phyloP scores from a whole-genome alignment of 2,888 invertebrate species.

The Cenopis cana region DNA sequence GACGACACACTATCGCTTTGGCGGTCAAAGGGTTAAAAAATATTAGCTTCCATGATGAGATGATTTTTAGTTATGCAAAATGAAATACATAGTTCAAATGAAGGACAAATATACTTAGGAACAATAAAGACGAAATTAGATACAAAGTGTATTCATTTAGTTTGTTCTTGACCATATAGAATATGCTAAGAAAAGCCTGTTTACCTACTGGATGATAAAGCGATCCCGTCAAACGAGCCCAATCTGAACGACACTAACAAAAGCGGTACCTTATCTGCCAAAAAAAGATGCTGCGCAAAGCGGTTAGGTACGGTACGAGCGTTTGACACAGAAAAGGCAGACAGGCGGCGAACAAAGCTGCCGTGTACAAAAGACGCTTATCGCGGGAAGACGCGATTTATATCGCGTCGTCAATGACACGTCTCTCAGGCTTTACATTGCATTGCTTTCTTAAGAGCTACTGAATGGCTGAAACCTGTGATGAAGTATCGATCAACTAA shows the following conservation, averaged over 20 bases:
- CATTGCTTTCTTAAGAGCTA: constrained; percentile 5
- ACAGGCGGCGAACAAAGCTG: constrained; percentile 29
- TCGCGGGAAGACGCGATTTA: constrained; percentile 33
- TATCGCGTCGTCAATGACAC: constrained; percentile 25
- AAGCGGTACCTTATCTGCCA: constrained; percentile 15
- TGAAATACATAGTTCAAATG: background rate
- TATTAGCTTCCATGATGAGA: background rate
- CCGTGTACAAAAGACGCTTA: constrained; percentile 34
- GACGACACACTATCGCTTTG: too few relatives aligned
- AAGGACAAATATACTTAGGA: too few relatives aligned
- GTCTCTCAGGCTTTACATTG: constrained; percentile 32
- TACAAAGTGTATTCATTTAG: too few relatives aligned
- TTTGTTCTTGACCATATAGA: too few relatives aligned
- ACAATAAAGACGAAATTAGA: too few relatives aligned
- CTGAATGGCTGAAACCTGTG: background rate
- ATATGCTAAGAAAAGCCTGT: background rate
- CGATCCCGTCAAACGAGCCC: background rate
- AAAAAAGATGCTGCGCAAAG: constrained; percentile 13
- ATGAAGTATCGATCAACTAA: constrained; percentile 17
- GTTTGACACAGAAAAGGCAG: constrained; percentile 30
- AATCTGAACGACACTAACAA: background rate
- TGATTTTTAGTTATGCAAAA: background rate
- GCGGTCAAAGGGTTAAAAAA: too few relatives aligned
- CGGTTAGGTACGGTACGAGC: constrained; percentile 4
- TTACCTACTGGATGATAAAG: background rate